Conservation (phyloP, 2,797 vertebrate species). For the Phoebastria nigripes region DNA sequence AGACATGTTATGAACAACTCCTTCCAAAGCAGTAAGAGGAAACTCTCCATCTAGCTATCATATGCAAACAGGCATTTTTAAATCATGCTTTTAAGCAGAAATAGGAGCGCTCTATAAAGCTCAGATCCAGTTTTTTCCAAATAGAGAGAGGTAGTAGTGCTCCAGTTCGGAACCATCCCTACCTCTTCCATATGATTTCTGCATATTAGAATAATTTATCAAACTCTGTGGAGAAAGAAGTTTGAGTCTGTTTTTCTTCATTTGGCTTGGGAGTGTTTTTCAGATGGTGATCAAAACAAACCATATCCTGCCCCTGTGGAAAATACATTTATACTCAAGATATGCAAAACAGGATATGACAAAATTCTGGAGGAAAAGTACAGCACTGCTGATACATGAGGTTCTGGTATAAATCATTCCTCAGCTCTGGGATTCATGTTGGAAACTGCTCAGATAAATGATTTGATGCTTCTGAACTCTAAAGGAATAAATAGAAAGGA, state of each 20-base stretch:
- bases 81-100: neutral
- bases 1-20: neutral
- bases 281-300: slow-evolving; percentile 56
- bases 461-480: slow-evolving; percentile 35
- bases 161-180: neutral
- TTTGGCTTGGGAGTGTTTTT: slow-evolving; percentile 37
- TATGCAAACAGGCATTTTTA: neutral
- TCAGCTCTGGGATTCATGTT: slow-evolving; percentile 47
- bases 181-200: neutral
- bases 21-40: neutral
- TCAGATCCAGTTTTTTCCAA: neutral
- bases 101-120: neutral
- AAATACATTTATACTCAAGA: slow-evolving; percentile 70
- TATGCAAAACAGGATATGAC: slow-evolving; percentile 72
- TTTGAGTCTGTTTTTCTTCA: slow-evolving; percentile 56
- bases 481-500: neutral
- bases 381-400: slow-evolving; percentile 24
- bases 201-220: slow-evolving; percentile 18
- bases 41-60: neutral
- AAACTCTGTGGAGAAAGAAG: neutral
- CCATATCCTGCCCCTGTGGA: slow-evolving; percentile 52
- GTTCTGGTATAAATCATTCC: slow-evolving; percentile 71
- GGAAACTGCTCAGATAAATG: slow-evolving; percentile 45
- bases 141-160: neutral
- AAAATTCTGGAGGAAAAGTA: slow-evolving; percentile 61